These are phyloP conservation scores for Sylvilagus floridanus DNA, from an alignment of 2,797 vertebrate genomes.

Conservation along the genomic window DNA sequence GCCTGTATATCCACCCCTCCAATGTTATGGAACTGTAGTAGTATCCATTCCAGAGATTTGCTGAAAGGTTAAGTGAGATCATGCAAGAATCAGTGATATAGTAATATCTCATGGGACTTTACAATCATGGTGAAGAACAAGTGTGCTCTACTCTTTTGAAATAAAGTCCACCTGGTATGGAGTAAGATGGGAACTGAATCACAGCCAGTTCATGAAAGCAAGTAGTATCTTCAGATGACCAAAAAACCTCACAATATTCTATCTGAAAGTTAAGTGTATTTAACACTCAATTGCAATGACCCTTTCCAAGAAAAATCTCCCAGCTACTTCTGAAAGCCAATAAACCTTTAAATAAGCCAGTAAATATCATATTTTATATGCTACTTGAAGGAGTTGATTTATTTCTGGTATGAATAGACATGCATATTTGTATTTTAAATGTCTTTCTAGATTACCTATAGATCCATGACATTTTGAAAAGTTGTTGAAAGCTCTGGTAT, in stretches of 20 bases:
- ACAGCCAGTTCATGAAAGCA: neutral
- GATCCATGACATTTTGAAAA: neutral
- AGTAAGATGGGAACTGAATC: neutral
- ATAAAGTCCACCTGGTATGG: neutral
- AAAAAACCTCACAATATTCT: neutral
- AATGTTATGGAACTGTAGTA: neutral
- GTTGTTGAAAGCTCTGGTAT: slow-evolving; percentile 1
- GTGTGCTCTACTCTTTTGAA: neutral
- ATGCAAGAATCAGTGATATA: neutral
- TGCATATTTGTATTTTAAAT: slow-evolving; percentile 9
- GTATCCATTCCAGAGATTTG: neutral
- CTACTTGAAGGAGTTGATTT: neutral
- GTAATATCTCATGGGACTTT: neutral
- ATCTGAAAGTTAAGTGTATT: slow-evolving; percentile 44
- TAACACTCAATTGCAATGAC: slow-evolving; percentile 22
- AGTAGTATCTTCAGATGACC: neutral
- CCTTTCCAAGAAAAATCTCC: slow-evolving; percentile 49
- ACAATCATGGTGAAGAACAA: neutral
- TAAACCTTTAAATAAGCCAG: neutral
- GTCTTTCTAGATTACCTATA: neutral
- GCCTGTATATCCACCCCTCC: neutral
- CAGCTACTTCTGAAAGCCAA: slow-evolving; percentile 52
- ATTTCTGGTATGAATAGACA: slow-evolving; percentile 42
- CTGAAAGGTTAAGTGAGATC: neutral
- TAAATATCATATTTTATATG: slow-evolving; percentile 21